Evolutionary conservation across 2,113 vertebrate genomes (phyloP).

Genomic region (Ctenodactylus gundi): DNA sequence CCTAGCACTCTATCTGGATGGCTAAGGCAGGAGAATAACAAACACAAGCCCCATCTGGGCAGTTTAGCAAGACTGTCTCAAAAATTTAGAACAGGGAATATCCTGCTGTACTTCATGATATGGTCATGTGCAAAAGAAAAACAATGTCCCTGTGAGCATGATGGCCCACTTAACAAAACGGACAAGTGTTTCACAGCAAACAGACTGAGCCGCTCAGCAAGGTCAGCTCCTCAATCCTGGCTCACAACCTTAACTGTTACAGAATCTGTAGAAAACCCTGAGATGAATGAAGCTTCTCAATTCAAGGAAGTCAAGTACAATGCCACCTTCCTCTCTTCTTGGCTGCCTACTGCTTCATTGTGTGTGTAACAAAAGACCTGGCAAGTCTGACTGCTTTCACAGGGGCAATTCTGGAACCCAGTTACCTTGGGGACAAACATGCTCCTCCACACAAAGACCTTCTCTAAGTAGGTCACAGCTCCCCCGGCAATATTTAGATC

Average conservation of each 20-base stretch:
- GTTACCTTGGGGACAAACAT: constrained; percentile 28
- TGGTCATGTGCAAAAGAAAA: neutral
- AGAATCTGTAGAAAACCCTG: neutral
- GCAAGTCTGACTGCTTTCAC: constrained; percentile 9
- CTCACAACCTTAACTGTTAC: neutral
- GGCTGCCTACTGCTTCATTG: constrained; percentile 24
- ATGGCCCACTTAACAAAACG: neutral
- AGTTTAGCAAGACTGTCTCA: too few relatives aligned
- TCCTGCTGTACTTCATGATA: neutral
- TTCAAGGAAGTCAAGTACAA: constrained; percentile 49
- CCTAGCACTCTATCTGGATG: too few relatives aligned
- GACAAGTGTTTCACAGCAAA: neutral
- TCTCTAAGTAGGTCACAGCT: constrained; percentile 35
- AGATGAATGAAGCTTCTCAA: constrained; percentile 52
- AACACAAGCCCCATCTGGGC: too few relatives aligned
- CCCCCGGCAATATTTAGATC: constrained; percentile 28
- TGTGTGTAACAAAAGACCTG: constrained; percentile 11
- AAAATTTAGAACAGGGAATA: neutral
- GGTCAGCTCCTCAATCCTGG: neutral
- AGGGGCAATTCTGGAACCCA: neutral
- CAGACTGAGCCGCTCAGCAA: neutral
- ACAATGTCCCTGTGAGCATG: neutral
- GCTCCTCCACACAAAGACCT: neutral
- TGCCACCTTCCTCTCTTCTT: constrained; percentile 31
- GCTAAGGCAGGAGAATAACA: too few relatives aligned